Evolutionary conservation across 2,888 invertebrate species (phyloP), one percentile per base, ranked within the genome.

Genomic region (Onchidella celtica): DNA sequence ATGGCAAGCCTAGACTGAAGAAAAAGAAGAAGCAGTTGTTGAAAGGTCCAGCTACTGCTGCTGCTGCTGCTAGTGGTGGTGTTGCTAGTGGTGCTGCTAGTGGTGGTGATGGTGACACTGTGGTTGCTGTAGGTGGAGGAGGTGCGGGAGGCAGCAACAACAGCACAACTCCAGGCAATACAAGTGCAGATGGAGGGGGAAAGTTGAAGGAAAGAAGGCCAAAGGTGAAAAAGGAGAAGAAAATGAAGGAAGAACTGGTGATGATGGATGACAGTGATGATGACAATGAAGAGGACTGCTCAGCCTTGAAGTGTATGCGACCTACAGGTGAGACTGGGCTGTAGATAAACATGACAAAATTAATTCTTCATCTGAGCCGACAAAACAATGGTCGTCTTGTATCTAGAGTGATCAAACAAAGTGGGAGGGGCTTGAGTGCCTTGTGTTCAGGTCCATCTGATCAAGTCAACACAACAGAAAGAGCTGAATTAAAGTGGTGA

Each of bases 241-340:
- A 87, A 77, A 69, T 87, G 47, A 88, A 88, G 72, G 79, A 86
- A 47, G 79, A 85, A 57, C 89, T 89, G 83, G 88, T 90, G 76
- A 88, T 86, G 76, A 79, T 89, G 77, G 89, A 90, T 75, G 88
- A 87, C 68, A 89, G 88, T 55, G 90, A 90, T 66, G 90, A 89
- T 34, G 88, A 89, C 47, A 88, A 88, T 79, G 89, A 90, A 74
- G 92, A 92, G 29, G 91, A 91, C 63, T 92, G 92, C 87, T 89
- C 93, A 29, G 93, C 93, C 14, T 83, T 87, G 4, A 90, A 90
- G 76, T 93, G 93, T 88, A 82, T 92, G 27, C 88, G 90, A 84
- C 93, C 93, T 3, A 86, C 87, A 57, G 92, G 92, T 89, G 80
- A 74, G 88, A 75, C 4, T 11, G 34, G 32, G 65, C n/a, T n/a